Percentiles rank a stretch among this genome's conserved stretches.
Conservation (phyloP, 2,888 invertebrate species). For the Hartigia nigra region DNA sequence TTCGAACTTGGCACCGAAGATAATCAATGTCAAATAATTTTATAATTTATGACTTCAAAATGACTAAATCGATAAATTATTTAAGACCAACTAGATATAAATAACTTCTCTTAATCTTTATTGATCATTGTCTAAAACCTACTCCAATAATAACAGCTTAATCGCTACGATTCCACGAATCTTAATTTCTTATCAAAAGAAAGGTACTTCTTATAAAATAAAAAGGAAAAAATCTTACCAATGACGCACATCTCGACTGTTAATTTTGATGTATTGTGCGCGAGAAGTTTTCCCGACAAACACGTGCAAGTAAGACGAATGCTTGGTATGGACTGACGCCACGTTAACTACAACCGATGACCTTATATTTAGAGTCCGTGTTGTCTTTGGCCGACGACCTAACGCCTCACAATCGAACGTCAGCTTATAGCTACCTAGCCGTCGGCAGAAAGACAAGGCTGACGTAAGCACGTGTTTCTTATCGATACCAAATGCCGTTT, state of each 20-base stretch:
- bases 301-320: constrained; percentile 28
- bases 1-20: neutral
- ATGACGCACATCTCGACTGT: constrained; percentile 29
- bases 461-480: neutral
- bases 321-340: constrained; percentile 28
- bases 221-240: constrained; percentile 24
- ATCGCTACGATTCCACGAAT: neutral
- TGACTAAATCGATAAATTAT: neutral
- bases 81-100: neutral
- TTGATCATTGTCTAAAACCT: neutral
- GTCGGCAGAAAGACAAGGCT: neutral
- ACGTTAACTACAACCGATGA: constrained; percentile 25
- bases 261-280: neutral
- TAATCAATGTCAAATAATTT: neutral
- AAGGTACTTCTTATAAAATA: neutral
- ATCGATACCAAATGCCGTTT: neutral
- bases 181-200: neutral
- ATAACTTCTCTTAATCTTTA: neutral
- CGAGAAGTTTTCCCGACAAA: constrained; percentile 19
- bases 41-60: neutral
- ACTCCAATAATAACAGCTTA: neutral
- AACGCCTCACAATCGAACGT: constrained; percentile 3
- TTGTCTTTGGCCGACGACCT: constrained; percentile 13
- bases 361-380: constrained; percentile 34
- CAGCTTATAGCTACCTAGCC: neutral